These are phyloP conservation scores for Corydoras sp. DNA, from an alignment of 2,113 vertebrate species.

Conservation along the genomic window DNA sequence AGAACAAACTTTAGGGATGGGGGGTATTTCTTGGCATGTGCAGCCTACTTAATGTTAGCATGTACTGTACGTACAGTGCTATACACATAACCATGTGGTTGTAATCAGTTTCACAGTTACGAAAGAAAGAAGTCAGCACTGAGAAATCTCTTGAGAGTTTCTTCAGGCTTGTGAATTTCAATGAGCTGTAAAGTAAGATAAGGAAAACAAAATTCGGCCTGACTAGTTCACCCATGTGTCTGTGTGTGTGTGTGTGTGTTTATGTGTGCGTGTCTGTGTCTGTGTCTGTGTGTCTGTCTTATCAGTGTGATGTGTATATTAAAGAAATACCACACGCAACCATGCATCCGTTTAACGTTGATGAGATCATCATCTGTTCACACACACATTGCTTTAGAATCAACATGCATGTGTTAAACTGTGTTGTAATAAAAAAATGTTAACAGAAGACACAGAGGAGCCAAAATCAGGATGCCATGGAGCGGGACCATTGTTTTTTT, in stretches of 20 bases:
- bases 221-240: background rate
- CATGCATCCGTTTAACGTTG: conserved; percentile 5
- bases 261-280: background rate
- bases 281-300: background rate
- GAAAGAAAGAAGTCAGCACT: conserved; percentile 8
- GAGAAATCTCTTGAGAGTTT: conserved; percentile 28
- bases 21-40: background rate
- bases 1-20: background rate
- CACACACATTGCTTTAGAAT: background rate
- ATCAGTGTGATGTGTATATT: background rate
- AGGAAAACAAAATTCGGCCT: conserved; percentile 6
- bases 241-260: background rate
- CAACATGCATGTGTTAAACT: background rate
- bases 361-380: conserved; percentile 20
- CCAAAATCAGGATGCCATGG: background rate
- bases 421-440: too few species aligned
- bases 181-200: conserved; percentile 30
- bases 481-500: too few species aligned
- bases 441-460: background rate
- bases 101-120: conserved; percentile 17
- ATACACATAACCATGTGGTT: conserved; percentile 11
- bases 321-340: conserved; percentile 2
- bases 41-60: too few species aligned
- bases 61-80: background rate
- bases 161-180: conserved; percentile 35